Conservation (phyloP, 2,113 vertebrate genomes). For the Oncorhynchus tshawytscha region DNA sequence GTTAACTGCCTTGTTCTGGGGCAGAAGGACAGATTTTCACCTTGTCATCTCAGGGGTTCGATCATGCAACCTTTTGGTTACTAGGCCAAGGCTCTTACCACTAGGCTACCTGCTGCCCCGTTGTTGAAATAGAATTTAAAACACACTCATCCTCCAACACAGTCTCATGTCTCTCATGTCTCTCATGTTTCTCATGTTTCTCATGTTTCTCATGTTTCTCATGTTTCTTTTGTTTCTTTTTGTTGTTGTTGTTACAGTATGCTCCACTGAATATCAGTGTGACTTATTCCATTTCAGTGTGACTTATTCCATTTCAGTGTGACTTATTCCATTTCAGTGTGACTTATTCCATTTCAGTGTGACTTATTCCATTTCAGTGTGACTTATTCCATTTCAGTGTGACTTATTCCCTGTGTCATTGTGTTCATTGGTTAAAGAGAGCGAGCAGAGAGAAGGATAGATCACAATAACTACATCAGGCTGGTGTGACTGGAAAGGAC, state of each 20-base stretch:
- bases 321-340: constrained; percentile 54
- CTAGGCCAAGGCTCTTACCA: no score
- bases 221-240: no score
- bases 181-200: no score
- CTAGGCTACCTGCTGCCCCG: no score
- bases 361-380: constrained; percentile 54
- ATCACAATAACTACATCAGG: constrained; percentile 51
- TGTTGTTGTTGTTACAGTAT: not conserved
- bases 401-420: constrained; percentile 55
- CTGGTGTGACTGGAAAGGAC: constrained; percentile 10
- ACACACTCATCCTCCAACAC: not conserved
- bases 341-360: constrained; percentile 45
- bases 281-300: constrained; percentile 45
- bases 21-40: no score
- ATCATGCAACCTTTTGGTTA: no score
- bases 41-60: no score
- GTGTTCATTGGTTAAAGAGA: constrained; percentile 55
- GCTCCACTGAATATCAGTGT: constrained; percentile 33
- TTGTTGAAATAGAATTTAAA: not conserved
- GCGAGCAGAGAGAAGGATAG: constrained; percentile 3
- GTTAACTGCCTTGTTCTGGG: no score
- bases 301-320: constrained; percentile 49
- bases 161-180: not conserved
- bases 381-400: constrained; percentile 45
- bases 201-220: no score